Percentiles rank a stretch among this genome's conserved stretches.
Conservation (phyloP, 2,113 vertebrate species). For the Bagarius yarrelli region DNA sequence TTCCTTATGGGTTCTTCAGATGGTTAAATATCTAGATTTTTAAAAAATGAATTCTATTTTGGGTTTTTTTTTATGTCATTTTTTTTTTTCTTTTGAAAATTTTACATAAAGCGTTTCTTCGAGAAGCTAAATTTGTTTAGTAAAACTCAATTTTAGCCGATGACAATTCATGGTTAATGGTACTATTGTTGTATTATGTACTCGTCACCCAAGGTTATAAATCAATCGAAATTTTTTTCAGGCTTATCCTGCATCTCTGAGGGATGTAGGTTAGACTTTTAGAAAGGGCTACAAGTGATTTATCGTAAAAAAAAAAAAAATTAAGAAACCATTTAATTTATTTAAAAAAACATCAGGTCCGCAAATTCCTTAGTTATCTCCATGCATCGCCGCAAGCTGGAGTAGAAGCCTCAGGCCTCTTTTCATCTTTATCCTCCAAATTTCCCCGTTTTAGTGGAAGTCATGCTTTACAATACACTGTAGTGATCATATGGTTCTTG, state of each 20-base stretch:
- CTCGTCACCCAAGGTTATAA: conserved; percentile 1
- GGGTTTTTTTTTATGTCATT: neutral
- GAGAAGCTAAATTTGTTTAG: neutral
- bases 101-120: no score
- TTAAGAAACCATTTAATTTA: conserved; percentile 50
- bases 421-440: neutral
- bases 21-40: neutral
- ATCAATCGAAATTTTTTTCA: neutral
- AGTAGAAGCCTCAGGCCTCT: conserved; percentile 4
- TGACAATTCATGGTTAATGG: conserved; percentile 6
- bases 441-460: conserved; percentile 1
- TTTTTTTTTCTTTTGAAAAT: neutral
- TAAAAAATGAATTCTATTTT: neutral
- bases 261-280: conserved; percentile 47
- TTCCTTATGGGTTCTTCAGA: neutral
- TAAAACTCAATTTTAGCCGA: conserved; percentile 13
- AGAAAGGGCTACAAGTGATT: conserved; percentile 23
- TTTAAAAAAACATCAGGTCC: conserved; percentile 40
- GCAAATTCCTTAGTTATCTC: conserved; percentile 54
- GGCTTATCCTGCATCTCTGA: conserved; percentile 11
- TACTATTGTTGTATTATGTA: conserved; percentile 5
- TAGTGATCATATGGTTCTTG: conserved; percentile 12
- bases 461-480: conserved; percentile 8
- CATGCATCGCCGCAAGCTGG: conserved; percentile 40
- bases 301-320: conserved; percentile 41